Evolutionary conservation across 2,888 invertebrate species (phyloP).

Genomic region (Lathronympha strigana): DNA sequence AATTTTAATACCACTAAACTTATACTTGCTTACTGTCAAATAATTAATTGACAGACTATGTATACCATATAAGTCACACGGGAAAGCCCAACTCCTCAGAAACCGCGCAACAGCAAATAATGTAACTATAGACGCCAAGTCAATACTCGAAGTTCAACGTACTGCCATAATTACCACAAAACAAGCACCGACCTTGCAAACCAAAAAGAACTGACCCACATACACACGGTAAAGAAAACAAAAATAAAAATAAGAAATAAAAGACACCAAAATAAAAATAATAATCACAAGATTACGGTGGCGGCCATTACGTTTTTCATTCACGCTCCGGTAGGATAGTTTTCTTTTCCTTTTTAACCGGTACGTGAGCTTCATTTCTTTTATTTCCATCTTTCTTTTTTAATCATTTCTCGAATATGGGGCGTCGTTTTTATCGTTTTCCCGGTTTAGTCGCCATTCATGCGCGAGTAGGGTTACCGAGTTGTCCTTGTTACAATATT

Average conservation of each 20-base stretch:
- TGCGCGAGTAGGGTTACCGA: conserved; percentile 47
- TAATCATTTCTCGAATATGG: conserved; percentile 84
- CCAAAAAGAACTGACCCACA: conserved; percentile 83
- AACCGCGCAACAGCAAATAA: neutral
- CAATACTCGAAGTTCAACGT: conserved; percentile 52
- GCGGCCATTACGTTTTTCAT: conserved; percentile 77
- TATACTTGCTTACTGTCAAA: too few species aligned
- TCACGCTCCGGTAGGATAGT: conserved; percentile 80
- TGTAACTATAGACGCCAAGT: conserved; percentile 22
- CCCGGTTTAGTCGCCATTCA: conserved; percentile 74
- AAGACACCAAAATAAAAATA: conserved; percentile 76
- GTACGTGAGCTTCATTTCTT: conserved; percentile 77
- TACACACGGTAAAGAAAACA: conserved; percentile 74
- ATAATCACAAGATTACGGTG: conserved; percentile 81
- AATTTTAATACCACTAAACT: too few species aligned
- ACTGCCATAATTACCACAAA: conserved; percentile 58
- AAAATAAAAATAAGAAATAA: conserved; percentile 74
- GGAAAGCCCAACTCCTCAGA: too few species aligned
- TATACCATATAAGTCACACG: too few species aligned
- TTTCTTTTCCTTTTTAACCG: conserved; percentile 74
- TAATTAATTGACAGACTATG: too few species aligned
- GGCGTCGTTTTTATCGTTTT: conserved; percentile 81
- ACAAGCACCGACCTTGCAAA: conserved; percentile 78
- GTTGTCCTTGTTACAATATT: conserved; percentile 6
- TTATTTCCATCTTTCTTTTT: conserved; percentile 74